Evolutionary conservation across 1,140 invertebrate genomes (phyloP).

Genomic region (Aphelenchoides besseyi): DNA sequence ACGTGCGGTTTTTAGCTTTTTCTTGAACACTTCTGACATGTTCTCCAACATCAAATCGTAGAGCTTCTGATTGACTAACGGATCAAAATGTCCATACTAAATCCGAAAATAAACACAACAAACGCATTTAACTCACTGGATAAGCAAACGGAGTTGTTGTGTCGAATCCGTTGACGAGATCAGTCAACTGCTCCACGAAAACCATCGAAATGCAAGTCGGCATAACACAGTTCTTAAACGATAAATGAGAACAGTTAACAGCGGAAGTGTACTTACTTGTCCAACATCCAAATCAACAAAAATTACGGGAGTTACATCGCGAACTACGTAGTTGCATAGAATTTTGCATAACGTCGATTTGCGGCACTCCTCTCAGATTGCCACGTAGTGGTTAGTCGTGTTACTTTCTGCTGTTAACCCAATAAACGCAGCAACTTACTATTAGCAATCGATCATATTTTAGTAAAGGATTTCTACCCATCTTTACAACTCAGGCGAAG

Average conservation of each 20-base stretch:
- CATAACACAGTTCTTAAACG: constrained; percentile 41
- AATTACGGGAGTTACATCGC: constrained; percentile 76
- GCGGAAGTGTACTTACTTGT: constrained; percentile 68
- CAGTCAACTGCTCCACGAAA: constrained; percentile 53
- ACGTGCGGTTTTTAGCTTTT: constrained; percentile 75
- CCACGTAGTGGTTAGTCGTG: too few relatives aligned
- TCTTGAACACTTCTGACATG: constrained; percentile 79
- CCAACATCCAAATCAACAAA: constrained; percentile 94
- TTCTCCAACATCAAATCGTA: constrained; percentile 81
- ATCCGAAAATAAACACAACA: too few relatives aligned
- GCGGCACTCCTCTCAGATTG: too few relatives aligned
- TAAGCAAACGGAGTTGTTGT: constrained; percentile 40
- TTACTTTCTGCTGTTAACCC: too few relatives aligned
- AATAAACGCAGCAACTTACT: too few relatives aligned
- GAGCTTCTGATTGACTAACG: constrained; percentile 75
- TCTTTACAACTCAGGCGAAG: too few relatives aligned
- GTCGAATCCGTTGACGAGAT: constrained; percentile 57
- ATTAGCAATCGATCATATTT: too few relatives aligned
- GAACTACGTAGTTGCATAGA: constrained; percentile 86
- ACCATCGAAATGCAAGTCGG: constrained; percentile 55
- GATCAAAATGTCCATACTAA: constrained; percentile 83
- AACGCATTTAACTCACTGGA: constrained; percentile 36
- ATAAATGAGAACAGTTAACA: neutral
- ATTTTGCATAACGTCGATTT: constrained; percentile 87
- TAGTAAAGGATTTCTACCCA: too few relatives aligned